Evolutionary conservation across 1,140 invertebrate species (phyloP).

Genomic region (Hyles euphorbiae): DNA sequence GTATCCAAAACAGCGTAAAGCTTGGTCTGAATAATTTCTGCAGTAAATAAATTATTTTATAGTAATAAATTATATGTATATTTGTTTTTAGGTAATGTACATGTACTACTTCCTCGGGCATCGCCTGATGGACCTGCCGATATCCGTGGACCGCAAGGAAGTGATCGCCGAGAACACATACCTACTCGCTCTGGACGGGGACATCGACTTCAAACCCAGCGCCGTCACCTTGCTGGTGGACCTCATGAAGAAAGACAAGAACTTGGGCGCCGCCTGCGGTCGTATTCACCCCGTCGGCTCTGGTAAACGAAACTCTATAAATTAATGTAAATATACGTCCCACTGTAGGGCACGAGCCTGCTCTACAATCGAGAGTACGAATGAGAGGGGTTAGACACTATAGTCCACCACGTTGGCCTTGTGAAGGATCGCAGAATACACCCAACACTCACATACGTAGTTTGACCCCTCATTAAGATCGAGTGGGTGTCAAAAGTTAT

Average conservation of each 20-base stretch:
- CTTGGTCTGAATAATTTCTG: neutral
- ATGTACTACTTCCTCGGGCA: constrained; percentile 99
- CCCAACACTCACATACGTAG: too few species aligned
- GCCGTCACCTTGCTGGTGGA: constrained; percentile 96
- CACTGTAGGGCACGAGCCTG: too few species aligned
- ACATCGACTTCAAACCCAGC: constrained; percentile 97
- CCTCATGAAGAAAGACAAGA: constrained; percentile 99
- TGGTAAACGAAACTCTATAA: constrained; percentile 68
- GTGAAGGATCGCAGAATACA: too few species aligned
- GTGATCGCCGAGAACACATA: constrained; percentile 97
- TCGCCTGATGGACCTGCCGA: constrained; percentile 93
- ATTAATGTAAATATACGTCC: neutral
- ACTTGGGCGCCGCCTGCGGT: constrained; percentile 97
- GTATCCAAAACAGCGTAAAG: too few species aligned
- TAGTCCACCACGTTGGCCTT: too few species aligned
- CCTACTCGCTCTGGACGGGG: constrained; percentile 95
- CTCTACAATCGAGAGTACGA: too few species aligned
- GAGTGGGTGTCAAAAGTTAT: too few species aligned
- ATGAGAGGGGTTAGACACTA: too few species aligned
- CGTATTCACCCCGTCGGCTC: constrained; percentile 98
- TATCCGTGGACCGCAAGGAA: constrained; percentile 94
- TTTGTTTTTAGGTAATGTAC: constrained; percentile 90
- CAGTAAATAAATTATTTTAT: neutral
- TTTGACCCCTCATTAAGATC: too few species aligned
- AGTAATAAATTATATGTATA: neutral